Base-by-base conservation (phyloP, 2,888 invertebrate species). In the Alsophila aescularia region DNA sequence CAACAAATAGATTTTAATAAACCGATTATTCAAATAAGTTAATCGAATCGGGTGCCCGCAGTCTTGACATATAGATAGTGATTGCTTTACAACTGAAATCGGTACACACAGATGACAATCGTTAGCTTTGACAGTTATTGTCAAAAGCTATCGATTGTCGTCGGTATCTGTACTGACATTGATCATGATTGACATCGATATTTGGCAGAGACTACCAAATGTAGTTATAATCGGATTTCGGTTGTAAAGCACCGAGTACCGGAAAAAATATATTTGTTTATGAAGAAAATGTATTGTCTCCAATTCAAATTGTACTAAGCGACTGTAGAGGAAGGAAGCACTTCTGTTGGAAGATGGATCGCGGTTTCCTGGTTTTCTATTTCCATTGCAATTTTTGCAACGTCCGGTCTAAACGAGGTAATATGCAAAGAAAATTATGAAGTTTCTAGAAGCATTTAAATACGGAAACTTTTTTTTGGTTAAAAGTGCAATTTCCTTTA, bases 401-500 rank as follows among this genome's bases (percentile, higher is more conserved):
- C 42, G 41, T 50, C 43, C 52, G 14, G 34, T 51, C 40, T 10
- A 39, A 54, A 52, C 51, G 58, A 50, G 56, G 40, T 47, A 35
- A 58, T 50, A 31, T 37, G 37, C 47, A 54, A 55, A 56, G 59
- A 29, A 29, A 8, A 10, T 12, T 52, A 57, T 32, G 13, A n/a
- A 32, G 32, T n/a, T 6, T 27, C 35, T 44, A 59, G 4, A 27
- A 53, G 58, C 40, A 43, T 54, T 57, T 49, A 31, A n/a, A 12
- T 37, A 35, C 35, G 43, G 48, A 24, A 36, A 37, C 49, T 47
- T 63, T 58, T 63, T 58, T 67, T 69, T 47, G 32, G 32, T 32
- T 60, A 59, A 62, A 56, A 66, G 52, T 65, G 66, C 64, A 73
- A 66, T 72, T 71, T 72, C 65, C 70, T 55, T 37, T 50, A 51